Evolutionary conservation across 2,113 vertebrate species (phyloP).

Genomic region (Psittacara wagleri): DNA sequence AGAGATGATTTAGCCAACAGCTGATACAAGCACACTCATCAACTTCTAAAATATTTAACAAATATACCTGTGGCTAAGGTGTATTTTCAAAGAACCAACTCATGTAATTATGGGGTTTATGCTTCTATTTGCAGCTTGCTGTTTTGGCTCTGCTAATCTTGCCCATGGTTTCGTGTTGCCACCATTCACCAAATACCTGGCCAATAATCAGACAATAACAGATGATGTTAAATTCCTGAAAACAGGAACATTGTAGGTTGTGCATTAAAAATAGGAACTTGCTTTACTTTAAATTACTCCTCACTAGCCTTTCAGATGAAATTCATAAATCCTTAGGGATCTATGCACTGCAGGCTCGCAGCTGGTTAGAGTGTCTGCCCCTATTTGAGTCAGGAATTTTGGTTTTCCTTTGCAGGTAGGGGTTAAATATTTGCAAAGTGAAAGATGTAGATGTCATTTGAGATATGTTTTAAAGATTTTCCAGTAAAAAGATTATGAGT

Average conservation of each 20-base stretch:
- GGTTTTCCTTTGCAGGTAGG: neutral
- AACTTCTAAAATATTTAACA: neutral
- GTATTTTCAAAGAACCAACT: neutral
- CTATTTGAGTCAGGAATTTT: neutral
- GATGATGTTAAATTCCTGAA: neutral
- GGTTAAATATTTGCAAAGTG: neutral
- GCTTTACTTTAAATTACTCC: neutral
- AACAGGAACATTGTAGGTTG: neutral
- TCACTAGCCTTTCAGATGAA: neutral
- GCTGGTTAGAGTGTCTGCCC: neutral
- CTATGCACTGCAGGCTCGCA: neutral
- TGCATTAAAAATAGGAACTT: neutral
- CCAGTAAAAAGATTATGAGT: neutral
- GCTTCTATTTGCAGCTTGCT: neutral
- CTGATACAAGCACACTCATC: neutral
- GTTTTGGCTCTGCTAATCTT: neutral
- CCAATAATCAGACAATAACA: neutral
- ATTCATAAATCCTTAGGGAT: neutral
- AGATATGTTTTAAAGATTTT: neutral
- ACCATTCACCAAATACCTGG: neutral
- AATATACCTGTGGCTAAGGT: neutral
- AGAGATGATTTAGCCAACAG: neutral
- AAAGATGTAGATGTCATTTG: neutral
- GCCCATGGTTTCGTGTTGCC: neutral
- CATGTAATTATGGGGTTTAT: neutral